phyloP scores from a whole-genome alignment of 2,888 invertebrate species.

The Epistrophe eligans region DNA sequence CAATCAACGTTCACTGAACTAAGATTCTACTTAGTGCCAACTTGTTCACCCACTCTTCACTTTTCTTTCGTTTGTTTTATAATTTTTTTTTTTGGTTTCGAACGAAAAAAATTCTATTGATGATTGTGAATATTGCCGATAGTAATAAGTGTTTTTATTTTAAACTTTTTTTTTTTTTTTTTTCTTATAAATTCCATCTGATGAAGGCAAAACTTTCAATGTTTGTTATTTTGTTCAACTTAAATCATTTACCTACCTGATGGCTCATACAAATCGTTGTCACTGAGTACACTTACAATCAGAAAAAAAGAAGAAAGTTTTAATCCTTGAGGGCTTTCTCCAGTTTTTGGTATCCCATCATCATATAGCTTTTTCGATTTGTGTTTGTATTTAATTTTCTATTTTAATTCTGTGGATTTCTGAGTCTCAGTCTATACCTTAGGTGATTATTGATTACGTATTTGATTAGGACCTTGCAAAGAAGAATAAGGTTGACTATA shows the following conservation, averaged over 20 bases:
- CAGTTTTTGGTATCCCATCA: background rate
- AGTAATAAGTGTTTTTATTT: slow-evolving; percentile 13
- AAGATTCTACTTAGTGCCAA: slow-evolving; percentile 32
- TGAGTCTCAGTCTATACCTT: background rate
- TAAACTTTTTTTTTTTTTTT: slow-evolving; percentile 6
- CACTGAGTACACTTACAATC: background rate
- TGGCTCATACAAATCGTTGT: slow-evolving; percentile 13
- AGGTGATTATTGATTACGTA: slow-evolving; percentile 61
- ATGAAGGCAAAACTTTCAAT: slow-evolving; percentile 15
- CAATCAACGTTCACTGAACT: slow-evolving; percentile 36
- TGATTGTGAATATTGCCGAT: background rate
- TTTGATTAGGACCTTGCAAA: slow-evolving; percentile 53
- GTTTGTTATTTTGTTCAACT: slow-evolving; percentile 14
- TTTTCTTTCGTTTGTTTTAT: background rate
- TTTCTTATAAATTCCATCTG: background rate
- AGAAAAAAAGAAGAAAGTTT: background rate
- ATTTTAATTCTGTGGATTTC: slow-evolving; percentile 36
- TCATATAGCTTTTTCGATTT: background rate
- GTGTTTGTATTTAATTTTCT: slow-evolving; percentile 14
- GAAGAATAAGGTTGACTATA: background rate
- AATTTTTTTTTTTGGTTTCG: background rate
- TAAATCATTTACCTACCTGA: slow-evolving; percentile 57
- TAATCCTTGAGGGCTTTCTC: background rate
- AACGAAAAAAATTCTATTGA: background rate
- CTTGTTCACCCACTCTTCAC: background rate